Conservation (phyloP, 2,113 vertebrate genomes). For the Spheniscus mendiculus region DNA sequence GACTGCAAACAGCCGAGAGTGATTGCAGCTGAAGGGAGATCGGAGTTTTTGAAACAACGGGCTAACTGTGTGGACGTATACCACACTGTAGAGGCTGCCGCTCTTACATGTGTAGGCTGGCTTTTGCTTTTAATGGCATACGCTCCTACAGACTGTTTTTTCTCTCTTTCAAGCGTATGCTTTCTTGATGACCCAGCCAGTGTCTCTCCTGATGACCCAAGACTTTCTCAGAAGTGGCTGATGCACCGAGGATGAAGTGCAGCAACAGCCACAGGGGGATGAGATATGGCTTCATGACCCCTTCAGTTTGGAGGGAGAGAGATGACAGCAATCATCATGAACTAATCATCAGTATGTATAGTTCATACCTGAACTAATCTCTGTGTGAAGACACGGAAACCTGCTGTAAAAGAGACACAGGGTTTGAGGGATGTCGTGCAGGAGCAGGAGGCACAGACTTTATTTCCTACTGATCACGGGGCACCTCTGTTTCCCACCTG, state of each 20-base stretch:
- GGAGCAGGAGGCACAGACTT: not conserved
- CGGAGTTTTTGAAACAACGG: not conserved
- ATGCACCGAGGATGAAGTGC: not conserved
- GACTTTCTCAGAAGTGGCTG: not conserved
- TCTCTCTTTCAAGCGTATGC: not conserved
- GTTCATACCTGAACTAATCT: not conserved
- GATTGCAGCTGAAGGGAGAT: conserved; percentile 27
- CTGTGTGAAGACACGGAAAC: not conserved
- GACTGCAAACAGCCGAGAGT: conserved; percentile 33
- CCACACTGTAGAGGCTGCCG: conserved; percentile 53
- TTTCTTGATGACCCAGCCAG: not conserved
- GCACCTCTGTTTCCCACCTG: not conserved
- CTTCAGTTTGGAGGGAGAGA: not conserved
- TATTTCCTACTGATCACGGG: not conserved
- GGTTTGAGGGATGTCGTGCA: not conserved
- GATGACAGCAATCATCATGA: not conserved
- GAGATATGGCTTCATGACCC: not conserved
- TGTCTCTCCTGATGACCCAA: not conserved
- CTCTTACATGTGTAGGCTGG: conserved; percentile 37
- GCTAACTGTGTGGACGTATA: conserved; percentile 11
- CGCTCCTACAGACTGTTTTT: not conserved
- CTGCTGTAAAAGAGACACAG: not conserved
- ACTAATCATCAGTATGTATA: not conserved
- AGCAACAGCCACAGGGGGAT: not conserved
- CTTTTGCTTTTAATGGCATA: conserved; percentile 32